Evolutionary conservation across 2,888 invertebrate genomes (phyloP).

Genomic region (Nymphalis polychloros): DNA sequence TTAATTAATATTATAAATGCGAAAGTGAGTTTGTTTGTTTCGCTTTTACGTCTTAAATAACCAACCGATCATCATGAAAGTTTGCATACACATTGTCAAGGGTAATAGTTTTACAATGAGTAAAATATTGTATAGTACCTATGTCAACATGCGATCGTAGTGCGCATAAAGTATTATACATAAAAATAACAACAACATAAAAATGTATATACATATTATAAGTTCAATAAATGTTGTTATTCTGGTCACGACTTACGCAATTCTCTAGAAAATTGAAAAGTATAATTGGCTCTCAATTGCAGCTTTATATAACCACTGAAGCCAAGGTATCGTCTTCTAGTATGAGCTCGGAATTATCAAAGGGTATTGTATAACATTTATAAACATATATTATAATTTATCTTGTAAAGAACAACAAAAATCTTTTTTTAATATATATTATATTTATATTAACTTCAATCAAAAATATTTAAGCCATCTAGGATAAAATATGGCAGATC

Average conservation of each 20-base stretch:
- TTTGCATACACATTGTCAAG: no score
- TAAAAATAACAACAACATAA: no score
- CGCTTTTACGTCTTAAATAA: no score
- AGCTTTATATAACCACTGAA: constrained; percentile 15
- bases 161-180: no score
- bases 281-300: constrained; percentile 1
- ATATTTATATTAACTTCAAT: background rate
- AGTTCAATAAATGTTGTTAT: background rate
- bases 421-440: background rate
- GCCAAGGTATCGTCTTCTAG: constrained; percentile 13
- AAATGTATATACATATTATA: background rate
- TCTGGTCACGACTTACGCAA: background rate
- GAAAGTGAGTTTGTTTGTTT: no score
- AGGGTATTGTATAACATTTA: constrained; percentile 13
- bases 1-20: no score
- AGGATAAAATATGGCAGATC: no score
- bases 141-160: no score
- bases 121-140: no score
- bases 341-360: constrained; percentile 8
- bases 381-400: no score
- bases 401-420: background rate
- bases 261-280: constrained; percentile 7
- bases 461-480: background rate
- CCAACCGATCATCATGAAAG: no score
- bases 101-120: no score